Conservation (phyloP, 2,888 invertebrate genomes). For the Heteromurus nitidus region DNA sequence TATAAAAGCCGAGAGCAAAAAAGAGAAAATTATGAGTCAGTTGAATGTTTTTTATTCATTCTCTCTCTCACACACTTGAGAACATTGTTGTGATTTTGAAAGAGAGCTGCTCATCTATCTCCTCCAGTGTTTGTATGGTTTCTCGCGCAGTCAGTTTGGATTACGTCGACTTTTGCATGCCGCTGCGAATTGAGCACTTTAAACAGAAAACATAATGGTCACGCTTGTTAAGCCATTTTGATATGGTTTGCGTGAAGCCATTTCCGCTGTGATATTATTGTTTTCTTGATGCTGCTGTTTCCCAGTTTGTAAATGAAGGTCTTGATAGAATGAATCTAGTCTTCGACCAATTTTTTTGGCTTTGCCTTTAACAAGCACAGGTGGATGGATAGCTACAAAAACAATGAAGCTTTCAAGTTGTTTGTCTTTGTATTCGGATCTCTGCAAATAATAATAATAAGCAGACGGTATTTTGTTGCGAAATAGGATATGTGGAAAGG, state of each 20-base stretch:
- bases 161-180: background rate
- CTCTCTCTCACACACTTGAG: background rate
- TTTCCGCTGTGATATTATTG: constrained; percentile 32
- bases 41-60: background rate
- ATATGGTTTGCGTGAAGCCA: constrained; percentile 29
- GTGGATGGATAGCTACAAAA: background rate
- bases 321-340: too few species aligned
- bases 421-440: too few species aligned
- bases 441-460: too few species aligned
- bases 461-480: too few species aligned
- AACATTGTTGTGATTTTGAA: background rate
- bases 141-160: background rate
- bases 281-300: background rate
- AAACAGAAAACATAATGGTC: constrained; percentile 22
- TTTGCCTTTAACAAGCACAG: background rate
- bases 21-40: background rate
- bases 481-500: background rate
- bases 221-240: constrained; percentile 35
- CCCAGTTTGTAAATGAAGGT: too few species aligned
- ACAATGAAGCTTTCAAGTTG: too few species aligned
- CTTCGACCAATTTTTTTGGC: background rate
- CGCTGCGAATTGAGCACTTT: constrained; percentile 2
- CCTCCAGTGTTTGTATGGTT: too few species aligned
- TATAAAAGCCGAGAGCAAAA: background rate
- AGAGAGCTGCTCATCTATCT: too few species aligned